These are phyloP conservation scores for Anneissia japonica DNA, from an alignment of 35 echinoderm and acorn worm species.

Conservation along the genomic window DNA sequence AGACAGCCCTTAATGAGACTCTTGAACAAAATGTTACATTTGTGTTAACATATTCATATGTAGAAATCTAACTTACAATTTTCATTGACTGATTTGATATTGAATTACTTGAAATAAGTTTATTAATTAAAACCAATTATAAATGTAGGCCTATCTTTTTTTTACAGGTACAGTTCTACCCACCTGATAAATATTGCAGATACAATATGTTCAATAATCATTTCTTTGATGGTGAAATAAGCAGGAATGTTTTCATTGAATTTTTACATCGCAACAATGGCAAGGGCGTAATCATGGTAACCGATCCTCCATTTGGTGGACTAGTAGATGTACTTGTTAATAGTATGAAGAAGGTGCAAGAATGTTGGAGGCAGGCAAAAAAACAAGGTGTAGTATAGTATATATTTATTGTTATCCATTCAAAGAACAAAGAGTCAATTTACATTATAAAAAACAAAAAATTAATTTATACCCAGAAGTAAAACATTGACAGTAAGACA, in stretches of 20 bases:
- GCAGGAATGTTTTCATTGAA: constrained; percentile 19
- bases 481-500: no score
- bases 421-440: no score
- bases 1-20: no score
- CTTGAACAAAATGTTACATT: no score
- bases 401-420: no score
- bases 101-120: no score
- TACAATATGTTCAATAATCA: constrained; percentile 99
- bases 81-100: no score
- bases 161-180: constrained; percentile 79
- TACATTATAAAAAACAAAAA: no score
- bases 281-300: constrained; percentile 61
- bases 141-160: neutral
- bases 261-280: constrained; percentile 50
- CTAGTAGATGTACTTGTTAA: constrained; percentile 68
- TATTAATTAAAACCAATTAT: no score
- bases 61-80: no score
- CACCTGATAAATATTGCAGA: constrained; percentile 62
- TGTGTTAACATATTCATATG: no score
- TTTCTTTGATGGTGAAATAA: constrained; percentile 57
- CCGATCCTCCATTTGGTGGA: constrained; percentile 96
- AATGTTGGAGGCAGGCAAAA: constrained; percentile 33
- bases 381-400: constrained; percentile 24
- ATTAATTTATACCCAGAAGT: no score
- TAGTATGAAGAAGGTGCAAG: constrained; percentile 47